These are phyloP conservation scores for Neoaliturus tenellus DNA, from an alignment of 2,888 invertebrate genomes.

Conservation along the genomic window DNA sequence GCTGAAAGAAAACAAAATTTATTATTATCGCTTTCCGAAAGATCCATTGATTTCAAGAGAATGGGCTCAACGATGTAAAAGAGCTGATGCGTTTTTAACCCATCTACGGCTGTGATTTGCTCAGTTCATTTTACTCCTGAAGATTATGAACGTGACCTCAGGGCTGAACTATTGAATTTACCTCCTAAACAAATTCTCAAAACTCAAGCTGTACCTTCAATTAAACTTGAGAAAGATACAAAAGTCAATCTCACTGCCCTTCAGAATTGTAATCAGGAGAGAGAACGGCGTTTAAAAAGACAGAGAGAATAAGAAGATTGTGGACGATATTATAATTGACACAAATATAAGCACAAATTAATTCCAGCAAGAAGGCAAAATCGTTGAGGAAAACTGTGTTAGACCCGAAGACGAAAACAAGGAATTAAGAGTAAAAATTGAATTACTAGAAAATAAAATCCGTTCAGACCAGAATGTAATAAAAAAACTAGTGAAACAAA, in stretches of 20 bases:
- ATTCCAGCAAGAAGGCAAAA: background rate
- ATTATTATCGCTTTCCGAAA: slow-evolving; percentile 45
- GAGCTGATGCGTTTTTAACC: slow-evolving; percentile 37
- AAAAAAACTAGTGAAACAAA: slow-evolving; percentile 30
- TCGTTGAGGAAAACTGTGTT: background rate
- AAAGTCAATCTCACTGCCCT: too few species aligned
- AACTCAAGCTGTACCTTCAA: slow-evolving; percentile 22
- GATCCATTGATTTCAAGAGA: slow-evolving; percentile 21
- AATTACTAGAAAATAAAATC: slow-evolving; percentile 24
- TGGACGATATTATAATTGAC: background rate
- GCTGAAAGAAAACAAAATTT: slow-evolving; percentile 8
- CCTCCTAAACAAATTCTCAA: slow-evolving; percentile 38
- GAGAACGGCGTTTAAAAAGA: background rate
- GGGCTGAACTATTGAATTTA: slow-evolving; percentile 46
- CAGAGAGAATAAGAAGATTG: slow-evolving; percentile 13
- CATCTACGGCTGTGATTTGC: slow-evolving; percentile 6
- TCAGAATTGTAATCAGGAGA: background rate
- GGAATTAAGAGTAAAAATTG: background rate
- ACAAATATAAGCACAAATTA: background rate
- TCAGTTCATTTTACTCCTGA: slow-evolving; percentile 36
- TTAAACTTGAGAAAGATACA: background rate
- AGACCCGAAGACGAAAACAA: background rate
- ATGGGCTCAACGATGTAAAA: slow-evolving; percentile 44
- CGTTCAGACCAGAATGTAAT: background rate
- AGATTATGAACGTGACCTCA: slow-evolving; percentile 49